phyloP scores from a whole-genome alignment of 2,888 invertebrate species.

The Thyatira batis region DNA sequence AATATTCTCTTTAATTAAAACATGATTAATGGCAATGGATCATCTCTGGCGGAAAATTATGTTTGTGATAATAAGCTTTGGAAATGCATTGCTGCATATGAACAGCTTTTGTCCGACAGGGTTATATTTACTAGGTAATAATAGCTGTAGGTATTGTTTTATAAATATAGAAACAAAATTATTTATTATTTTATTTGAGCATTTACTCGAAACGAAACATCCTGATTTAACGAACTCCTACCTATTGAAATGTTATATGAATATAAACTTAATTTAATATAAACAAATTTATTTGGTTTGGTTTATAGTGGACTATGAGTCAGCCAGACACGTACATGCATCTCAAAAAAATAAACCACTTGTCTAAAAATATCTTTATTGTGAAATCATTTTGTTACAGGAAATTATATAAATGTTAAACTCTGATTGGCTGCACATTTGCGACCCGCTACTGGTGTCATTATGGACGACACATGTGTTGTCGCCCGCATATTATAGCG shows the following conservation, averaged over 20 bases:
- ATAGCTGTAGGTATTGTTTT: too few species aligned
- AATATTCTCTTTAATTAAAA: background rate
- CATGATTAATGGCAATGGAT: background rate
- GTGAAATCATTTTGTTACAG: background rate
- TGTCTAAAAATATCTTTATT: too few species aligned
- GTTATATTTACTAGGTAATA: background rate
- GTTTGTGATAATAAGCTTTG: background rate
- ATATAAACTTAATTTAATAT: too few species aligned
- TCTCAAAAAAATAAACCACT: too few species aligned
- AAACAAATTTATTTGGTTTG: too few species aligned
- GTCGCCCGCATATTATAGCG: conserved; percentile 10
- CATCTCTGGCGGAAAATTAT: background rate
- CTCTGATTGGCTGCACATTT: background rate
- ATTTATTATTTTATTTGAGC: too few species aligned
- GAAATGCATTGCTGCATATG: background rate
- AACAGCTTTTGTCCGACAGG: background rate
- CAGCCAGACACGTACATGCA: too few species aligned
- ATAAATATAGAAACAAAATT: too few species aligned
- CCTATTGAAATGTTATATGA: too few species aligned
- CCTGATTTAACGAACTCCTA: too few species aligned
- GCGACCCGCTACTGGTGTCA: conserved; percentile 5
- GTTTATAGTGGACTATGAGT: too few species aligned
- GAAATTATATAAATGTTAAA: background rate
- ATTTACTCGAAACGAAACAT: too few species aligned
- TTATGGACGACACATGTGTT: conserved; percentile 9